These are phyloP conservation scores for Corapipo altera DNA, from an alignment of 2,113 vertebrate species.

Conservation along the genomic window DNA sequence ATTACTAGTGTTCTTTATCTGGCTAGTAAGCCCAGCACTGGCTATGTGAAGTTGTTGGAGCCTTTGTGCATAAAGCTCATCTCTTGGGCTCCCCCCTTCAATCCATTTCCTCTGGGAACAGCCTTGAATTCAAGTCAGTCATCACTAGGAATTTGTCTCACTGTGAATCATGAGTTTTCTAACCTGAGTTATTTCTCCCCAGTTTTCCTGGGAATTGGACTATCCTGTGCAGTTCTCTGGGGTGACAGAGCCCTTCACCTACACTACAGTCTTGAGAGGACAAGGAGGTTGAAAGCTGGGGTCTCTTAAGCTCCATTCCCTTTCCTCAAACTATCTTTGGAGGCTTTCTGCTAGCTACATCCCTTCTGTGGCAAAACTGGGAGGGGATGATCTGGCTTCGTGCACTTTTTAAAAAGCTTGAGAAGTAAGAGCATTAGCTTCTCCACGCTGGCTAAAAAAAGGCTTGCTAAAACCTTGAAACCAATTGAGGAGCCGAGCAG, in stretches of 20 bases:
- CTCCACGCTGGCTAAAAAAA: slow-evolving; percentile 59
- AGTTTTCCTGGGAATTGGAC: not conserved
- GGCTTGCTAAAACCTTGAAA: slow-evolving; percentile 54
- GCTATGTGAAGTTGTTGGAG: not conserved
- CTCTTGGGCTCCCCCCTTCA: not conserved
- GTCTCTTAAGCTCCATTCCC: not conserved
- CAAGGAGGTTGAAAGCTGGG: not conserved
- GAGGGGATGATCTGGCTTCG: slow-evolving; percentile 54
- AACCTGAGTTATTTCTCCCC: not conserved
- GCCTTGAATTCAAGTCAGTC: not conserved
- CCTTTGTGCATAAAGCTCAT: not conserved
- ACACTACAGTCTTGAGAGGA: not conserved
- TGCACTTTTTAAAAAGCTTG: slow-evolving; percentile 60
- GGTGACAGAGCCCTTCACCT: not conserved
- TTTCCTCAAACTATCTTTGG: not conserved
- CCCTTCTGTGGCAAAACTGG: slow-evolving; percentile 32
- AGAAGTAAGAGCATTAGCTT: slow-evolving; percentile 67
- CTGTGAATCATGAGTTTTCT: not conserved
- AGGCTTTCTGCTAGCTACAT: slow-evolving; percentile 25
- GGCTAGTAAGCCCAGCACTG: not conserved
- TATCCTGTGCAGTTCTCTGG: not conserved
- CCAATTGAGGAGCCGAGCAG: slow-evolving; percentile 41
- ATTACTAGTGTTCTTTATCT: not conserved
- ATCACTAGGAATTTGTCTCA: not conserved
- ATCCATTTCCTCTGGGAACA: not conserved